Evolutionary conservation across 1,140 invertebrate species (phyloP), one percentile per base, ranked within the genome.

Genomic region (Eciton burchellii): DNA sequence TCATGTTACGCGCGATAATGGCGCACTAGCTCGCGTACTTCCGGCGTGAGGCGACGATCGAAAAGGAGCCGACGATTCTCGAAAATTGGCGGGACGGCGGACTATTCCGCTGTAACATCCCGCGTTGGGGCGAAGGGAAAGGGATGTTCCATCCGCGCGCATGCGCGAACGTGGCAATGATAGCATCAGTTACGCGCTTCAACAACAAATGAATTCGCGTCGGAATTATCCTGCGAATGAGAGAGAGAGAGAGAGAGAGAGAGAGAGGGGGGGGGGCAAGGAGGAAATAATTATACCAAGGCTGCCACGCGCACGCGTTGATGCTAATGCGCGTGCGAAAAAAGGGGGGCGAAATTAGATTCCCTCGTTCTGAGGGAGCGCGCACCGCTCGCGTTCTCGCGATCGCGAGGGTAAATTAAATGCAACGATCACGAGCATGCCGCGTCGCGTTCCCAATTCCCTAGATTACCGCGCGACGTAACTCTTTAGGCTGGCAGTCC

Each of bases 211-310:
- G 68, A 60, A n/a, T n/a, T n/a, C n/a, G n/a, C n/a, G n/a, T n/a
- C n/a, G n/a, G n/a, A n/a, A n/a, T n/a, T n/a, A n/a, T n/a, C n/a
- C n/a, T n/a, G n/a, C n/a, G n/a, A n/a, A n/a, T n/a, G n/a, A n/a
- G n/a, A n/a, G n/a, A n/a, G n/a, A n/a, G n/a, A n/a, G n/a, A n/a
- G n/a, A n/a, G n/a, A n/a, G n/a, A n/a, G n/a, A n/a, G n/a, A n/a
- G n/a, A n/a, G n/a, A n/a, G n/a, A n/a, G n/a, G n/a, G n/a, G n/a
- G n/a, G n/a, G n/a, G n/a, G n/a, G n/a, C n/a, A n/a, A n/a, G 70
- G 79, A 59, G 47, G 68, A 73, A 81, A 72, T 71, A 81, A 81
- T 81, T 81, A 81, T 74, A 54, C 76, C 60, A 26, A 24, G 43
- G 43, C 56, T 35, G 26, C 19, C 8, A 16, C 45, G 21, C n/a